phyloP scores from a whole-genome alignment of 1,140 invertebrate genomes.

The Zaprionus tsacasi region DNA sequence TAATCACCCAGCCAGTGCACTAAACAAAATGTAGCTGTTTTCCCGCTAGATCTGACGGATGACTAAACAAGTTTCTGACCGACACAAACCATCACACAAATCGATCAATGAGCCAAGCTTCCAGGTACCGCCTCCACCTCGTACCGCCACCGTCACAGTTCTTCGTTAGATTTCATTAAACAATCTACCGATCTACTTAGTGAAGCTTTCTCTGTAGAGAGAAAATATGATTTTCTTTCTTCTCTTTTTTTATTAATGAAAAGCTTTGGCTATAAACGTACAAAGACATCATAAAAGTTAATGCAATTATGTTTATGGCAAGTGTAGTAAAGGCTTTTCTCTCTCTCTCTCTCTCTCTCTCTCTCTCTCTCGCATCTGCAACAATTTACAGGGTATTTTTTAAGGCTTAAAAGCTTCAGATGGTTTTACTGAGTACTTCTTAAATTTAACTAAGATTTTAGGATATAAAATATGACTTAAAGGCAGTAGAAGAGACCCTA shows the following conservation, averaged over 20 bases:
- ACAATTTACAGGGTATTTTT: not conserved
- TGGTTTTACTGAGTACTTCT: not conserved
- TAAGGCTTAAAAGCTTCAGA: not conserved
- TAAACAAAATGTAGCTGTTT: conserved; percentile 17
- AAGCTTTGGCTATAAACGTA: not conserved
- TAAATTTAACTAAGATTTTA: not conserved
- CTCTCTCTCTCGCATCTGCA: not conserved
- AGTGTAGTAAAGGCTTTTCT: not conserved
- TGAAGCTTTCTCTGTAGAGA: conserved; percentile 19
- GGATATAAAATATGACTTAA: no score
- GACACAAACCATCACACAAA: conserved; percentile 30
- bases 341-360: not conserved
- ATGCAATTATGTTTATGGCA: conserved; percentile 3
- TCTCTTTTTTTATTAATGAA: conserved; percentile 4
- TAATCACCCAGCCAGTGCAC: conserved; percentile 17
- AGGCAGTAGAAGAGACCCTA: no score
- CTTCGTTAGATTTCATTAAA: conserved; percentile 21
- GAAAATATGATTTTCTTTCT: conserved; percentile 7
- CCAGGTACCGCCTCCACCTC: not conserved
- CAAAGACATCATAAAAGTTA: conserved; percentile 1
- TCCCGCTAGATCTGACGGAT: conserved; percentile 6
- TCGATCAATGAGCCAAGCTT: conserved; percentile 31
- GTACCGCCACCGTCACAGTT: not conserved
- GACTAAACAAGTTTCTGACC: conserved; percentile 40
- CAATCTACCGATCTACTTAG: conserved; percentile 12